Base-by-base conservation (phyloP, 2,113 vertebrate species). In the Lamprologus sp. region DNA sequence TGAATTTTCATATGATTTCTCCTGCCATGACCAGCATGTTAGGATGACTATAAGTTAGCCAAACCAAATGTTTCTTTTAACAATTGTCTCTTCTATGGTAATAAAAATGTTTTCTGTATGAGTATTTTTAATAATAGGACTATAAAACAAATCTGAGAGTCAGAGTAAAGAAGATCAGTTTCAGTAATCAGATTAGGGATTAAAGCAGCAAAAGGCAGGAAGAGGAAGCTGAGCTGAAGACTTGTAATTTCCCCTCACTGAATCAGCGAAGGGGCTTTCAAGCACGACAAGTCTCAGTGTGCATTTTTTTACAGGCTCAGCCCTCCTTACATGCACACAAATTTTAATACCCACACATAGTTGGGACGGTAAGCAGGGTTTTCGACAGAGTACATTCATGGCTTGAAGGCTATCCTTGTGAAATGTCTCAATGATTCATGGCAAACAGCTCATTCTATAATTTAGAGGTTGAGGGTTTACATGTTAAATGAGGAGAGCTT, bases 341-440 rank as follows among this genome's bases (percentile, higher is more conserved):
- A 60, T 81, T 85, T 89, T 51, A 85, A 70, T 33, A 60, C 2
- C 13, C 5, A 83, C 21, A 47, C 68, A 58, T n/a, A 65, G 40
- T 55, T 8, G 65, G 81, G 77, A 40, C 37, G 65, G 79, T 73
- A 19, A 75, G 51, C 4, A 53, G 70, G 83, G 49, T 54, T 84
- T 90, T 70, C 7, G 60, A 56, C 51, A 56, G 63, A 79, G 60
- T 63, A 54, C 65, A 55, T 87, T 63, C 75, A 17, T 17, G 63
- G 51, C 55, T 73, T 12, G 33, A 54, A 84, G 55, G 75, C 42
- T 23, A 79, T 91, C 35, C 79, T 88, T 21, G 49, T 84, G 47
- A 86, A 82, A 88, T 60, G 54, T 90, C 73, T 90, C 84, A 85
- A 53, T 90, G 87, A 87, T 87, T 92, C 86, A 85, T 83, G 60